Evolutionary conservation across 1,140 invertebrate species (phyloP).

Genomic region (Cotesia vestalis): DNA sequence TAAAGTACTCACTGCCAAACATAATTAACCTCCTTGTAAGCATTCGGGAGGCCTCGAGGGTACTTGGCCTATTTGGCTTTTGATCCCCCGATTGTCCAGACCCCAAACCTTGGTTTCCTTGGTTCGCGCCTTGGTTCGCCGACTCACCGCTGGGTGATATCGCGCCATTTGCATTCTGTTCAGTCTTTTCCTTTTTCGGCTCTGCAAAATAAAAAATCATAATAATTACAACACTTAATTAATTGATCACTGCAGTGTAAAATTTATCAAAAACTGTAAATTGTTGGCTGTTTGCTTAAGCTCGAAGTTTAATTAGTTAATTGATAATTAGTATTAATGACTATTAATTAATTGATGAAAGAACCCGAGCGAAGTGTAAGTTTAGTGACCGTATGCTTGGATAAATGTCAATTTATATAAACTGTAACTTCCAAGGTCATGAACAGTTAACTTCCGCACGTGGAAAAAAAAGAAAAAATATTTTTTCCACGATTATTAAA

Average conservation of each 20-base stretch:
- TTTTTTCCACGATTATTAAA: background rate
- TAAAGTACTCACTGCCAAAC: constrained; percentile 28
- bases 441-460: background rate
- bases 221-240: too few species aligned
- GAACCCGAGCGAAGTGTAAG: background rate
- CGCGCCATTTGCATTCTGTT: constrained; percentile 76
- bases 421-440: background rate
- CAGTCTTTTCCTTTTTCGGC: constrained; percentile 90
- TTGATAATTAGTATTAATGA: too few species aligned
- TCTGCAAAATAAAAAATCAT: constrained; percentile 71
- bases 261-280: too few species aligned
- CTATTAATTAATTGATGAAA: background rate
- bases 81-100: constrained; percentile 51
- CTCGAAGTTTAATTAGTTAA: too few species aligned
- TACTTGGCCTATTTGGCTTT: constrained; percentile 78
- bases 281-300: too few species aligned
- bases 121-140: constrained; percentile 61
- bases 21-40: constrained; percentile 70
- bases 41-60: constrained; percentile 74
- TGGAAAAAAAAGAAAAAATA: background rate
- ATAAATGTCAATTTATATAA: constrained; percentile 20
- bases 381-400: constrained; percentile 19
- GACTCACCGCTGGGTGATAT: constrained; percentile 70
- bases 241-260: too few species aligned
- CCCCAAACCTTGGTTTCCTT: constrained; percentile 54